phyloP scores from a whole-genome alignment of 2,888 invertebrate genomes.

The Microctonus aethiopoides region DNA sequence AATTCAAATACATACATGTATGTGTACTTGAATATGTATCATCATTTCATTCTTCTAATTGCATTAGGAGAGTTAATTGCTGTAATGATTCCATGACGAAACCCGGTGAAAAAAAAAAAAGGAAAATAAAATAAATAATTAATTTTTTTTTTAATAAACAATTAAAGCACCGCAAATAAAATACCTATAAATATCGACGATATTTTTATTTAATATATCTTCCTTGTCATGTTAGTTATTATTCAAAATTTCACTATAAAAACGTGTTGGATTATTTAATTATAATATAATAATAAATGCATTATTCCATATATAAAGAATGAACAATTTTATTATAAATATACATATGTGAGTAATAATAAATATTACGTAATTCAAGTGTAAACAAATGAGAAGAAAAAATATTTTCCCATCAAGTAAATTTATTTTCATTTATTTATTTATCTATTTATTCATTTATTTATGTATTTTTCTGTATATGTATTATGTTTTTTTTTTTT shows the following conservation, averaged over 20 bases:
- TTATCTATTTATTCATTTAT: too few relatives aligned
- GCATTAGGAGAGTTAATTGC: background rate
- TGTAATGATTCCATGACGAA: background rate
- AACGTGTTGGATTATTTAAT: background rate
- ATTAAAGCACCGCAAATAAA: background rate
- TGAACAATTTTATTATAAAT: conserved; percentile 13
- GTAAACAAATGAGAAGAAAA: conserved; percentile 35
- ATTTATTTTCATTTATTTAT: conserved; percentile 62
- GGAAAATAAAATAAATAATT: background rate
- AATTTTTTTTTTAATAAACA: background rate
- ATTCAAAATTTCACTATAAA: background rate
- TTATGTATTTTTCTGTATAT: too few relatives aligned
- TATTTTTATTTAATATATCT: background rate
- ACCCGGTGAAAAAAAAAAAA: background rate
- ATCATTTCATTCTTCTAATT: background rate
- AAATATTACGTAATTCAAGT: conserved; percentile 40
- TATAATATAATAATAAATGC: background rate
- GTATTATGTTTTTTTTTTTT: too few relatives aligned
- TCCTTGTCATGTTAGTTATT: background rate
- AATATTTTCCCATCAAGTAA: conserved; percentile 42
- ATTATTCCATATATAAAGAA: conserved; percentile 29
- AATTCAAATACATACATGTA: background rate
- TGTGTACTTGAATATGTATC: background rate
- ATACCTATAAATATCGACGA: background rate
- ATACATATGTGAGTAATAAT: conserved; percentile 5